Evolutionary conservation across 2,797 vertebrate species (phyloP).

Genomic region (Philypnodon macrostomus): DNA sequence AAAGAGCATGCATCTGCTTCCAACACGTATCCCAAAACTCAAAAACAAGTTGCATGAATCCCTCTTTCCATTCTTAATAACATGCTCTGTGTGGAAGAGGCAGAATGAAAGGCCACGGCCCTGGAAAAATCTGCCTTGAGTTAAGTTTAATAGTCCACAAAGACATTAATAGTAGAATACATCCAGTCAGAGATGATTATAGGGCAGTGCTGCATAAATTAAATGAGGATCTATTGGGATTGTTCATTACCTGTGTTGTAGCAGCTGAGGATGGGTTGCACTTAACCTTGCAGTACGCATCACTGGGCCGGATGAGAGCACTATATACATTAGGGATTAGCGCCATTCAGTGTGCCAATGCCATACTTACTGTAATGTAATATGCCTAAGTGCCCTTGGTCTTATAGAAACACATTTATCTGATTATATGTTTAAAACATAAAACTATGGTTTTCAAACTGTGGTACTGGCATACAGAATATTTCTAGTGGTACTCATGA

Average conservation of each 20-base stretch:
- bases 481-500: no score
- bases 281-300: constrained; percentile 7
- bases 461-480: no score
- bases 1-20: neutral
- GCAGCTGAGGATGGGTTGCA: constrained; percentile 11
- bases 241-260: constrained; percentile 15
- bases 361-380: constrained; percentile 12
- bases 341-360: constrained; percentile 5
- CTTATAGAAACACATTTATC: neutral
- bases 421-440: no score
- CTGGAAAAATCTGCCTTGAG: constrained; percentile 27
- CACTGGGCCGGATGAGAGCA: neutral
- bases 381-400: constrained; percentile 6
- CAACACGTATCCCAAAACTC: constrained; percentile 3
- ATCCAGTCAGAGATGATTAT: constrained; percentile 23
- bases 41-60: constrained; percentile 2
- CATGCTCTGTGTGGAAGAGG: constrained; percentile 19
- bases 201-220: constrained; percentile 14
- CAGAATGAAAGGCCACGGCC: constrained; percentile 9
- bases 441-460: no score
- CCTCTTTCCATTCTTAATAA: constrained; percentile 7
- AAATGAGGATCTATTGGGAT: constrained; percentile 14
- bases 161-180: constrained; percentile 20
- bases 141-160: constrained; percentile 19
- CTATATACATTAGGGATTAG: constrained; percentile 11